Conservation (phyloP, 2,113 vertebrate genomes). For the Sceloporus tristichus region DNA sequence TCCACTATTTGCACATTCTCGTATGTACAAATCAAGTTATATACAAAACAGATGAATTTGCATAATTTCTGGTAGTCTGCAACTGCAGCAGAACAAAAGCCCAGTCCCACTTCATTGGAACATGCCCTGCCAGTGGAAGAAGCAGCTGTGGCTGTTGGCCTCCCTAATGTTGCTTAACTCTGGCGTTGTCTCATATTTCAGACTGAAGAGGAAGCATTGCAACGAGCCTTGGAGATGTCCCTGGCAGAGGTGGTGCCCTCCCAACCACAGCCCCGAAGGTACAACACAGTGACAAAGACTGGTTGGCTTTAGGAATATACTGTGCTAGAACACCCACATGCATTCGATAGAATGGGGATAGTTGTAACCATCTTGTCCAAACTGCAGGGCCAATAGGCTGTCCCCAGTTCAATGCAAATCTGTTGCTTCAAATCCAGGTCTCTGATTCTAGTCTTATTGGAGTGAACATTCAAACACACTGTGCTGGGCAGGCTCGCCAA, state of each 20-base stretch:
- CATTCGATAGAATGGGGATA: not conserved
- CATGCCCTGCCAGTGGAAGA: not conserved
- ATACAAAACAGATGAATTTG: not conserved
- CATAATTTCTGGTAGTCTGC: not conserved
- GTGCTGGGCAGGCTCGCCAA: not conserved
- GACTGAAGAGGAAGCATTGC: constrained; percentile 96
- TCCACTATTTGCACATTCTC: not conserved
- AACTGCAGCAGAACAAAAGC: not conserved
- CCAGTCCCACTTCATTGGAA: not conserved
- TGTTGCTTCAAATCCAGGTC: not conserved
- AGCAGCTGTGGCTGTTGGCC: not conserved
- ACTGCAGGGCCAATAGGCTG: not conserved
- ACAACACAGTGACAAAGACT: not conserved
- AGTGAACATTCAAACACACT: not conserved
- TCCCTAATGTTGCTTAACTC: not conserved
- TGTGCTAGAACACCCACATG: not conserved
- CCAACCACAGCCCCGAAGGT: constrained; percentile 80
- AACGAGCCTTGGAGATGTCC: constrained; percentile 94
- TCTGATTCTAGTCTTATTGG: not conserved
- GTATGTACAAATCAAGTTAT: not conserved
- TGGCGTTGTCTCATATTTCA: constrained; percentile 63
- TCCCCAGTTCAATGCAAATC: not conserved
- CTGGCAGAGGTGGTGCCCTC: constrained; percentile 83
- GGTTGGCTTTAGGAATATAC: not conserved
- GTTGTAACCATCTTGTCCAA: not conserved